Evolutionary conservation across 2,888 invertebrate genomes (phyloP).

Genomic region (Dyspetes luteomarginatus): DNA sequence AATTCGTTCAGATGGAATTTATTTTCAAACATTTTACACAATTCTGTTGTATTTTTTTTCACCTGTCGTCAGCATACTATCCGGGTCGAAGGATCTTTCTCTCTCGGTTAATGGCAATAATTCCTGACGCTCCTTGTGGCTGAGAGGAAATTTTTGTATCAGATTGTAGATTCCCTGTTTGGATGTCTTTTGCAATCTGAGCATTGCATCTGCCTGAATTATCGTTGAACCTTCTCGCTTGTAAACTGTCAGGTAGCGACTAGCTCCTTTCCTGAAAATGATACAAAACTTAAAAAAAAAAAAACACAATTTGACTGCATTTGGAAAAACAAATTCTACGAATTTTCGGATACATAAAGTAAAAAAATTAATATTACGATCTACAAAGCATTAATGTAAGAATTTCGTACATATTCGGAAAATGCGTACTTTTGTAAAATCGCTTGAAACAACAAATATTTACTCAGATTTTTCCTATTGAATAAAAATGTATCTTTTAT

Average conservation of each 20-base stretch:
- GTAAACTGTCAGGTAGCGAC: slow-evolving; percentile 88
- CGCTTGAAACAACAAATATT: too few relatives aligned
- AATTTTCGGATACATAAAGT: too few relatives aligned
- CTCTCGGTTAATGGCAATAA: slow-evolving; percentile 88
- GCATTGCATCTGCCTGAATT: slow-evolving; percentile 87
- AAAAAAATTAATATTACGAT: too few relatives aligned
- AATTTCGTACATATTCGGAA: too few relatives aligned
- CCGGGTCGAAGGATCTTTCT: slow-evolving; percentile 85
- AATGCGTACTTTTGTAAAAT: too few relatives aligned
- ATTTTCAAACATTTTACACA: slow-evolving; percentile 8
- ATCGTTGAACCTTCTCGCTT: slow-evolving; percentile 89
- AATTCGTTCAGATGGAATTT: not conserved
- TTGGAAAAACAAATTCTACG: too few relatives aligned
- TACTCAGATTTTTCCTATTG: too few relatives aligned
- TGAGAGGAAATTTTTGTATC: slow-evolving; percentile 88
- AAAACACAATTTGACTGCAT: too few relatives aligned
- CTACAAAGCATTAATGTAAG: too few relatives aligned
- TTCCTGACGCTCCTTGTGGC: slow-evolving; percentile 89
- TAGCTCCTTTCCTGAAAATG: slow-evolving; percentile 85
- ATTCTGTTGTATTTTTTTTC: slow-evolving; percentile 3
- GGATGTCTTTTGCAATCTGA: slow-evolving; percentile 87
- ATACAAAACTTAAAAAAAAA: not conserved
- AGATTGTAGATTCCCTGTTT: slow-evolving; percentile 87
- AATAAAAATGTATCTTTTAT: too few relatives aligned
- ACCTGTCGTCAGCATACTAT: slow-evolving; percentile 69